A percentile compares a stretch with the other conserved stretches of the same genome.
Conservation (phyloP, 2,797 vertebrate species). For the Limnodromus scolopaceus region DNA sequence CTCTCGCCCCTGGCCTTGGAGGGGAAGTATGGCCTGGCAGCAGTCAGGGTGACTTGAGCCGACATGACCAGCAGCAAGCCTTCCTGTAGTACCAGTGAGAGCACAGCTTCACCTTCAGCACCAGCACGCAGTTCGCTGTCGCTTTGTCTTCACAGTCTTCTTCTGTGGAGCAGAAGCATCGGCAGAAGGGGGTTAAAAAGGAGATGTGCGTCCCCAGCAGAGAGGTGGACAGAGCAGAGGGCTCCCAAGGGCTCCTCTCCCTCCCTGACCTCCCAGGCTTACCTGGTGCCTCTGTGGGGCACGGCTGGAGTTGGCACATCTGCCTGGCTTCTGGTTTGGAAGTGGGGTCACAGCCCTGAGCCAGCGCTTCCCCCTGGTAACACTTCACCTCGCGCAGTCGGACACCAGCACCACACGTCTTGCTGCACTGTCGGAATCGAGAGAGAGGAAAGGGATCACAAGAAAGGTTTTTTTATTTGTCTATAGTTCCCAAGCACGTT, state of each 20-base stretch:
- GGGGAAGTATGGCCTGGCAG: background rate
- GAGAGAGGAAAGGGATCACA: background rate
- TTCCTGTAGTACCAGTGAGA: slow-evolving; percentile 90
- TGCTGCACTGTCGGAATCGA: slow-evolving; percentile 81
- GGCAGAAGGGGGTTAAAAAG: background rate
- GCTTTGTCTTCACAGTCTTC: slow-evolving; percentile 84
- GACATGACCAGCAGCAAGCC: slow-evolving; percentile 87
- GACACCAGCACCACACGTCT: slow-evolving; percentile 85
- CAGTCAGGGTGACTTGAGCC: slow-evolving; percentile 72
- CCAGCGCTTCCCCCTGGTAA: slow-evolving; percentile 85
- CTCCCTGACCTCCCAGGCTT: background rate
- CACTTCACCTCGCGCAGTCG: slow-evolving; percentile 87
- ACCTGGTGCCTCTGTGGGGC: slow-evolving; percentile 84
- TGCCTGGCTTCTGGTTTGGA: slow-evolving; percentile 83
- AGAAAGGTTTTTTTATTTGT: background rate
- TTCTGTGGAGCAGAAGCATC: slow-evolving; percentile 61
- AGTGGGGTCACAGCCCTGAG: slow-evolving; percentile 82
- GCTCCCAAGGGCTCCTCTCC: background rate
- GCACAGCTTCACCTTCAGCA: slow-evolving; percentile 88
- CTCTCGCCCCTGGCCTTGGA: background rate
- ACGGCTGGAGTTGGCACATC: slow-evolving; percentile 81
- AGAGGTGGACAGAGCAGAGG: background rate
- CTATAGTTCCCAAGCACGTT: background rate
- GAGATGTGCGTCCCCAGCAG: background rate
- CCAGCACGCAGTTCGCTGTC: slow-evolving; percentile 83